Base-by-base conservation (phyloP, 2,113 vertebrate genomes). In the Argyrosomus japonicus region DNA sequence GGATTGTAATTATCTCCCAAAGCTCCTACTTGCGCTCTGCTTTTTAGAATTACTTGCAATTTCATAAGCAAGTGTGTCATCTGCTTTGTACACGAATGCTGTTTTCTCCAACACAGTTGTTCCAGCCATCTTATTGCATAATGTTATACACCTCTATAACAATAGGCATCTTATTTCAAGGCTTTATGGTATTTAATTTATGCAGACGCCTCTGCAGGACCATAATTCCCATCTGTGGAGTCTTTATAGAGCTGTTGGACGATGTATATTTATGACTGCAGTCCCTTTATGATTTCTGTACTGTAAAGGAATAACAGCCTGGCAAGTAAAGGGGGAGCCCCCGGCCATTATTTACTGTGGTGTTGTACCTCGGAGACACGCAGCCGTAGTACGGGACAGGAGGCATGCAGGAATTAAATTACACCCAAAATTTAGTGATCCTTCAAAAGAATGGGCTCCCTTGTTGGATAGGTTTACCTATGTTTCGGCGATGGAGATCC, bases 351-450 rank as follows among this genome's bases (percentile, higher is more conserved):
- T 95, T 95, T 95, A 94, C 90, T 85, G 71, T 78, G 60, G 67
- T 60, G 81, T 87, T 86, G 80, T 81, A 87, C 90, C 87, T 83
- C 53, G 23, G 93, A 93, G 91, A 94, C 92, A 68, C 32, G 51
- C 81, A 71, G 87, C 83, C 88, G 3, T 60, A 89, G 92, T 93
- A 91, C 61, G 72, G 87, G 91, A 92, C 89, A 78, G 88, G 85
- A 92, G 88, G 87, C 90, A 92, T 81, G 89, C 56, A 3, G 92
- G 94, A 93, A 93, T 95, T 93, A 82, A 90, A 93, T 95, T 95
- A 93, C 94, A 71, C 53, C 61, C 21, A 71, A 93, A 94, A 94
- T 93, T 88, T 93, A 94, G 89, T 86, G 93, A 93, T 90, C 92
- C 83, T 87, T 91, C 76, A 86, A 87, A 88, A 93, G 90, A 95